Evolutionary conservation across 2,113 vertebrate genomes (phyloP).

Genomic region (Dermatemys mawii): DNA sequence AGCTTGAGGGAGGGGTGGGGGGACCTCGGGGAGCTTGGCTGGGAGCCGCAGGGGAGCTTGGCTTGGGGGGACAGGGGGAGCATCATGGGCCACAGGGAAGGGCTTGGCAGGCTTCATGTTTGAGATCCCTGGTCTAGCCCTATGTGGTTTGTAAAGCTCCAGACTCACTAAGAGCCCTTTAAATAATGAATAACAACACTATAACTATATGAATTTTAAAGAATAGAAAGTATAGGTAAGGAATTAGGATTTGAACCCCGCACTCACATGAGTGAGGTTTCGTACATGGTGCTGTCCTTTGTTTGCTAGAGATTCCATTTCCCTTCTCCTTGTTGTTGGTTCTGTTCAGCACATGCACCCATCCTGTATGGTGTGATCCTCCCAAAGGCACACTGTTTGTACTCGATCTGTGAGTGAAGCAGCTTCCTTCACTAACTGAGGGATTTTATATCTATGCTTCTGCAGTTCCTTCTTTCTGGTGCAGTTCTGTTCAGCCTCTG

Average conservation of each 20-base stretch:
- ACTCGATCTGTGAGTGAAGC: neutral
- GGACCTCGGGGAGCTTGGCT: too few relatives aligned
- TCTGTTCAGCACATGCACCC: neutral
- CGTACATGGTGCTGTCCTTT: accelerated
- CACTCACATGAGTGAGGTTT: neutral
- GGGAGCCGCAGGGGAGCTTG: too few relatives aligned
- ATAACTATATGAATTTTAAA: neutral
- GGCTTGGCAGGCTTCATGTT: too few relatives aligned
- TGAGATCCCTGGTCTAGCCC: neutral
- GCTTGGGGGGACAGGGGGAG: too few relatives aligned
- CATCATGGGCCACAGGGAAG: too few relatives aligned
- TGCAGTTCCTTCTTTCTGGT: slow-evolving; percentile 7
- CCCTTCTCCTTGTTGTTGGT: neutral
- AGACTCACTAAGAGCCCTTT: neutral
- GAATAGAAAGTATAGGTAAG: neutral
- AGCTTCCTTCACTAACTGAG: neutral
- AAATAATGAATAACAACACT: slow-evolving; percentile 23
- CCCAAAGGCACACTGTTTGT: neutral
- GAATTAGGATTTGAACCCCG: neutral
- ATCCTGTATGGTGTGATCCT: neutral
- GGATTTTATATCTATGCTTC: accelerated
- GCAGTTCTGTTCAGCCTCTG: neutral
- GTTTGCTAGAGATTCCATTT: neutral
- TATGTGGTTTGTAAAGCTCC: neutral
- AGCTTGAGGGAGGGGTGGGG: too few relatives aligned